Base-by-base conservation (phyloP, 1,140 invertebrate species). In the Caenorhabditis brenneri region DNA sequence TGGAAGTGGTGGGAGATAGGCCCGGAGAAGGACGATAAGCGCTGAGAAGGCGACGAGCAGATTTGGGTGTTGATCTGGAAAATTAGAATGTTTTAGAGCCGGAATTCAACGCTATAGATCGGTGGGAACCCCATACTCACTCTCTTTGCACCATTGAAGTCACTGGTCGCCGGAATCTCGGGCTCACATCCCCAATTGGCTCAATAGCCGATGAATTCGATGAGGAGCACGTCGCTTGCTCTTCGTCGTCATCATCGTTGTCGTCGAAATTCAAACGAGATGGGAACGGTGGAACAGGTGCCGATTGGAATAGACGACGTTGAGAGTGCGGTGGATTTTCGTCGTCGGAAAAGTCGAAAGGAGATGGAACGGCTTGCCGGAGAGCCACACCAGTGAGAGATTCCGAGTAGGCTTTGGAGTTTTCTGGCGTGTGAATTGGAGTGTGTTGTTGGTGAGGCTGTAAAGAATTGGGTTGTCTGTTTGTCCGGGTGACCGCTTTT, bases 331-430 rank as follows among this genome's bases (percentile, higher is more conserved):
- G 65, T 24, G 65, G 65, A 42, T 74, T 74, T 22, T 74, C 65
- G n/a, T 74, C 65, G 24, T 74, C 65, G 5, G 65, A 74, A 15
- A 74, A 74, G 24, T 74, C 65, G 36, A 74, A 74, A 22, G 65
- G 65, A n/a, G 65, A 74, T 42, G 39, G 33, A 74, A 31, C 9
- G 58, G 65, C 6, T 46, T 74, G 65, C 0, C 65, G 65, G 10
- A 74, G 36, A 42, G 65, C 65, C n/a, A 74, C 65, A 9, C 65
- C 65, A 10, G 65, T 74, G 1, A 74, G 36, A 9, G 65, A 74
- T 74, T 74, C 65, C 22, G 36, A 74, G 19, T 74, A 74, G 15
- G 24, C 65, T 46, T 74, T 74, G 2, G 65, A 74, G 4, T 33
- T 42, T n/a, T 42, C 65, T 2, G 65, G 65, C 3, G 65, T 74